Evolutionary conservation across 2,797 vertebrate genomes (phyloP).

Genomic region (Synaphobranchus kaupii): DNA sequence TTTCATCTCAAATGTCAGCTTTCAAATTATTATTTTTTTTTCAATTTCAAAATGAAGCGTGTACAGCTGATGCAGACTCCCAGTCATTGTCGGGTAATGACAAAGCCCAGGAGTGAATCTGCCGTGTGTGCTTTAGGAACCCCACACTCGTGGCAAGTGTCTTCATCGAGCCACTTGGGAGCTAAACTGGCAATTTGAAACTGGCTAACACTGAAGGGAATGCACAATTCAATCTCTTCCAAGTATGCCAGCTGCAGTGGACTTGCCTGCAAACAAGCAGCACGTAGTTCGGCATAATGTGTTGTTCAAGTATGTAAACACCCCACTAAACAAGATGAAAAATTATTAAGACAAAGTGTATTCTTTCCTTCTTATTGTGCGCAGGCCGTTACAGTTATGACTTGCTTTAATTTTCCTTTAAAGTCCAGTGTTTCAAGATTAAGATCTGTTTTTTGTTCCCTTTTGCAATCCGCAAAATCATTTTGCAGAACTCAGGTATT

Average conservation of each 20-base stretch:
- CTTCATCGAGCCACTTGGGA: not conserved
- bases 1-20: not conserved
- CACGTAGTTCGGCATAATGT: not conserved
- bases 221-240: not conserved
- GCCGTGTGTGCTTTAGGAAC: not conserved
- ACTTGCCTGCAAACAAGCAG: not conserved
- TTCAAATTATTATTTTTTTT: not conserved
- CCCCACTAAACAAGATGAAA: not conserved
- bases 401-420: not conserved
- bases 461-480: not conserved
- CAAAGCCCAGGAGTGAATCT: not conserved
- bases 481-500: not conserved
- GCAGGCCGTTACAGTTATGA: not conserved
- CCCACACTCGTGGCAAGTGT: not conserved
- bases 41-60: not conserved
- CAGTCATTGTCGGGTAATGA: not conserved
- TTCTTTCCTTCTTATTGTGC: not conserved
- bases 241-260: not conserved
- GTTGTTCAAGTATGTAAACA: not conserved
- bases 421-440: not conserved
- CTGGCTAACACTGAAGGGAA: not conserved
- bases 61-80: not conserved
- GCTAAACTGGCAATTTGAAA: not conserved
- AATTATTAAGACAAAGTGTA: not conserved
- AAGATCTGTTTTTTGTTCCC: not conserved